These are phyloP conservation scores for Periophthalmus magnuspinnatus DNA, from an alignment of 2,797 vertebrate genomes.

Conservation along the genomic window DNA sequence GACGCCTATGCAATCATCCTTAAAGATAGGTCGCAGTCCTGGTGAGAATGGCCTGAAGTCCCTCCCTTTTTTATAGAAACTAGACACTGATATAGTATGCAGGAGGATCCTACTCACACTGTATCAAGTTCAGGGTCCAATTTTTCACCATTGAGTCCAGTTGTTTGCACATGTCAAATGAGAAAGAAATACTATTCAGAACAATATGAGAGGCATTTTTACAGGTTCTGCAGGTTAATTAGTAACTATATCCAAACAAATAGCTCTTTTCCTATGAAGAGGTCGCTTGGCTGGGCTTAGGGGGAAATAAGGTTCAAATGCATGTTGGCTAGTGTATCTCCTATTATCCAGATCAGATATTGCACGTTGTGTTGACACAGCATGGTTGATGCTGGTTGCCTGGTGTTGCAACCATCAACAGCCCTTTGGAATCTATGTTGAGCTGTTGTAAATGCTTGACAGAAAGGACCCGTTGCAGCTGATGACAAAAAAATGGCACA, in stretches of 20 bases:
- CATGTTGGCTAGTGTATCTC: neutral
- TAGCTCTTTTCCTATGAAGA: conserved; percentile 40
- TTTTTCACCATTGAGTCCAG: conserved; percentile 10
- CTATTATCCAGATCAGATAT: neutral
- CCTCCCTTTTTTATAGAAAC: conserved; percentile 60
- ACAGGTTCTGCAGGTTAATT: conserved; percentile 50
- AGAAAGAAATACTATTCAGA: conserved; percentile 16
- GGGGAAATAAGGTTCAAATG: conserved; percentile 20
- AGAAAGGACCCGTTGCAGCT: conserved; percentile 3
- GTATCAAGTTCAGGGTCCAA: neutral
- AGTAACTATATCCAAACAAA: conserved; percentile 65
- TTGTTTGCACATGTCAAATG: conserved; percentile 13
- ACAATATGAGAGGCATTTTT: conserved; percentile 27
- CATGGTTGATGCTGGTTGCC: conserved; percentile 2
- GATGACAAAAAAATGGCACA: conserved; percentile 27
- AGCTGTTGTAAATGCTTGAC: conserved; percentile 12
- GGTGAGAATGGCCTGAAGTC: conserved; percentile 39
- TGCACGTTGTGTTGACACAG: conserved; percentile 8
- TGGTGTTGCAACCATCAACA: conserved; percentile 51
- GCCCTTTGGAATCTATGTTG: conserved; percentile 20
- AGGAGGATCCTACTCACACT: neutral
- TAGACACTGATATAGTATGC: conserved; percentile 15
- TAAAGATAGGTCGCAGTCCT: conserved; percentile 51
- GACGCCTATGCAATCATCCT: neutral
- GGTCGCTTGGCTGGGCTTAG: conserved; percentile 4